Evolutionary conservation across 2,888 invertebrate species (phyloP).

Genomic region (Apantesis nais): DNA sequence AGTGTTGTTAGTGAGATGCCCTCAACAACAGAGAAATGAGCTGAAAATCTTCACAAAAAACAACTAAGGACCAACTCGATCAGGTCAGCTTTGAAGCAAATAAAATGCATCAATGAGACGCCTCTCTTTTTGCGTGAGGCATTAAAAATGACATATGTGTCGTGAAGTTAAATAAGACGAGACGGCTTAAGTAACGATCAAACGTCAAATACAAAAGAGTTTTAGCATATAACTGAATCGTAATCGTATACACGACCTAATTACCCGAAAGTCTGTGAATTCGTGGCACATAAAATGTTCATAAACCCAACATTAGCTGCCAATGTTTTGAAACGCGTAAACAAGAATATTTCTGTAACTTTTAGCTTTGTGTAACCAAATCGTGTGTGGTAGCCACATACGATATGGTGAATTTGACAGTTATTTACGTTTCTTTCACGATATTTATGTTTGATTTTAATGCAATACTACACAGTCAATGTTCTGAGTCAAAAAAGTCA

Average conservation of each 20-base stretch:
- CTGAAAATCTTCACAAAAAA: no score
- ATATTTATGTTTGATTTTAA: background rate
- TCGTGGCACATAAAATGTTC: conserved; percentile 19
- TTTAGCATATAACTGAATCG: conserved; percentile 13
- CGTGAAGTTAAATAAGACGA: background rate
- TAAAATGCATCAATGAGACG: background rate
- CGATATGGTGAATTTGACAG: conserved; percentile 8
- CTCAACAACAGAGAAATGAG: no score
- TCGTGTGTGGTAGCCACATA: no score
- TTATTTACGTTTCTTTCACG: background rate
- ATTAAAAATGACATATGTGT: background rate
- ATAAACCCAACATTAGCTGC: conserved; percentile 24
- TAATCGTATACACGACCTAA: conserved; percentile 30
- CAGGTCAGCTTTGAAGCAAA: background rate
- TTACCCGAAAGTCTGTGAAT: conserved; percentile 19
- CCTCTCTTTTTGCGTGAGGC: background rate
- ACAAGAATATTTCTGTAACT: conserved; percentile 2
- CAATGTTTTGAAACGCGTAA: conserved; percentile 19
- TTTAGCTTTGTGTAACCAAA: conserved; percentile 7
- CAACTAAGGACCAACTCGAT: no score
- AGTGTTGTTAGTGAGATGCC: no score
- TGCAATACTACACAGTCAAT: background rate
- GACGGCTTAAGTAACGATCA: conserved; percentile 1
- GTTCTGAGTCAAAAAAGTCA: background rate
- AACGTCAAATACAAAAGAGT: conserved; percentile 10